Conservation (phyloP, 2,113 vertebrate genomes). For the Odontophorus gujanensis region DNA sequence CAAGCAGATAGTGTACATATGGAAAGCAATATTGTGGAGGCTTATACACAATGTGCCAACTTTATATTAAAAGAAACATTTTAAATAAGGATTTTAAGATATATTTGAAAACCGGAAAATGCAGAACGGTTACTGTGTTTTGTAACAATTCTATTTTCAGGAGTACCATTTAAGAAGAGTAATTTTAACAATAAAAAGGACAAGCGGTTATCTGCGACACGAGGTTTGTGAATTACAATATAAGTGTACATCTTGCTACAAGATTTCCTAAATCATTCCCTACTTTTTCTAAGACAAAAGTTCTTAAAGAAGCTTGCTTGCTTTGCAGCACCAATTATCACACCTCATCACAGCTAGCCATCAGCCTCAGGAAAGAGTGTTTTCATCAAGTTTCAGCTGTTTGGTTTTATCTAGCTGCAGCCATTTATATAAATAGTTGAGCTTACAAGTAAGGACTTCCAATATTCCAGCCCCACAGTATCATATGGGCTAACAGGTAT, state of each 20-base stretch:
- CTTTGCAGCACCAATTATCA: not conserved
- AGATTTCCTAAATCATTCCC: not conserved
- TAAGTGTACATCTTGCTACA: not conserved
- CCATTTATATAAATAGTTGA: slow-evolving; percentile 71
- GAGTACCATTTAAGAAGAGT: not conserved
- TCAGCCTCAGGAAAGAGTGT: slow-evolving; percentile 35
- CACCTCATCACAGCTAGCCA: not conserved
- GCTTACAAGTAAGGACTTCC: slow-evolving; percentile 76
- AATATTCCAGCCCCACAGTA: slow-evolving; percentile 74
- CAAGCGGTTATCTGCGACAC: not conserved
- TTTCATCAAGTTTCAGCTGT: slow-evolving; percentile 59
- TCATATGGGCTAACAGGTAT: slow-evolving; percentile 77
- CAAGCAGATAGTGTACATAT: not conserved
- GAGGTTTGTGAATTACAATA: not conserved
- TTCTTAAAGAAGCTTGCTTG: not conserved
- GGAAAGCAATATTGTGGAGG: not conserved
- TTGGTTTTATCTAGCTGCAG: slow-evolving; percentile 61
- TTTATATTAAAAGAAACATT: not conserved
- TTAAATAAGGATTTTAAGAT: not conserved
- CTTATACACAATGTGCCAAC: not conserved
- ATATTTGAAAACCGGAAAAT: slow-evolving; percentile 39
- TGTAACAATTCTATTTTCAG: not conserved
- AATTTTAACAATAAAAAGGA: not conserved
- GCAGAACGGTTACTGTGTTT: not conserved
- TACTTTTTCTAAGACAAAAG: not conserved